Conservation (phyloP, 2,888 invertebrate species). For the Heliconius ismenius region DNA sequence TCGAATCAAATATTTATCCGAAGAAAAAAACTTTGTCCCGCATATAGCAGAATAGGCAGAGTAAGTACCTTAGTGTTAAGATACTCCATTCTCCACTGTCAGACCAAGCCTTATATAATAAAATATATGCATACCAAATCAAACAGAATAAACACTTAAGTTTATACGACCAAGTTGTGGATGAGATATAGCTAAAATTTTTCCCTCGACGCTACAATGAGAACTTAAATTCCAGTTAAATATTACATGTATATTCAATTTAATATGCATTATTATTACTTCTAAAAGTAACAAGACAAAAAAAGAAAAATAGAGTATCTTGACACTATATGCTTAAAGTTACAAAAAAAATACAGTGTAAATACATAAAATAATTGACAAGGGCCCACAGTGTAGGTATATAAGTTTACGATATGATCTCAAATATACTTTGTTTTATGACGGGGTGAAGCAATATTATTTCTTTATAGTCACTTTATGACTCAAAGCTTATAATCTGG, state of each 20-base stretch:
- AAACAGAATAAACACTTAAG: background rate
- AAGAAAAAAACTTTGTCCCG: too few species aligned
- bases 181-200: slow-evolving; percentile 12
- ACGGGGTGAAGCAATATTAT: slow-evolving; percentile 9
- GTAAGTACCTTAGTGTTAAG: too few species aligned
- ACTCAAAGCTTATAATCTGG: slow-evolving; percentile 10
- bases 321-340: background rate
- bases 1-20: too few species aligned
- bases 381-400: background rate
- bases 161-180: slow-evolving; percentile 12
- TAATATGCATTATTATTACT: background rate
- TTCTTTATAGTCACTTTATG: slow-evolving; percentile 19
- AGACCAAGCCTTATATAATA: background rate
- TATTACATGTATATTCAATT: background rate
- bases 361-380: background rate
- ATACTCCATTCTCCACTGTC: too few species aligned
- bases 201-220: slow-evolving; percentile 10
- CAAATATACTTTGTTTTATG: slow-evolving; percentile 17
- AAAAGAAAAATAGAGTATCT: background rate
- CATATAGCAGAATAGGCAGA: too few species aligned
- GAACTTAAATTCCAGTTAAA: slow-evolving; percentile 14
- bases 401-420: slow-evolving; percentile 8
- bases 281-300: too few species aligned
- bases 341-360: background rate
- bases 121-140: background rate